Conservation (phyloP, 2,888 invertebrate genomes). For the Schizaphis graminum region DNA sequence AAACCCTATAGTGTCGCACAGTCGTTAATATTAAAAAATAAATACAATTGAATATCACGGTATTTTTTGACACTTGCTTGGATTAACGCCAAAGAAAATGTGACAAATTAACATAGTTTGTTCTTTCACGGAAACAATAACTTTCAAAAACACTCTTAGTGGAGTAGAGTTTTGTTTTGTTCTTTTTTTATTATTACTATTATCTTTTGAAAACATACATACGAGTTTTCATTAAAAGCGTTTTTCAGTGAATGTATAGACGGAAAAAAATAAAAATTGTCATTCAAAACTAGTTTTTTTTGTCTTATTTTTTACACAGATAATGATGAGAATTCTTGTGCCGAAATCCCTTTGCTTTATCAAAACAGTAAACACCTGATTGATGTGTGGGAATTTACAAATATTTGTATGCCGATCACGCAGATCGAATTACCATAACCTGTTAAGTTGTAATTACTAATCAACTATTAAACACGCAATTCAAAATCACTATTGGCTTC, state of each 20-base stretch:
- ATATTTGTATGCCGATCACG: not conserved
- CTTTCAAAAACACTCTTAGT: not conserved
- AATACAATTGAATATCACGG: not conserved
- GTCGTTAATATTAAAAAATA: not conserved
- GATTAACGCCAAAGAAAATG: not conserved
- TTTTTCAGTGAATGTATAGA: not conserved
- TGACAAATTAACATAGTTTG: conserved; percentile 56
- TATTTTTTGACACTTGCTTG: conserved; percentile 35
- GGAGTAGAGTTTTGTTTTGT: not conserved
- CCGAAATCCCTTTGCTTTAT: not conserved
- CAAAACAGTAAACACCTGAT: not conserved
- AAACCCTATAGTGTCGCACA: not conserved
- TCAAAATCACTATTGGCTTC: not conserved
- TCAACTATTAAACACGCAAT: conserved; percentile 19
- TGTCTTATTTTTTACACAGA: not conserved
- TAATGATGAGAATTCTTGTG: not conserved
- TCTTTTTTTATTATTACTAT: not conserved
- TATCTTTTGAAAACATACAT: not conserved
- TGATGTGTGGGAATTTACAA: not conserved
- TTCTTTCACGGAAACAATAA: conserved; percentile 31
- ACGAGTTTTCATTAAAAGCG: not conserved
- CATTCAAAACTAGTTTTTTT: not conserved
- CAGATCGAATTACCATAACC: conserved; percentile 24
- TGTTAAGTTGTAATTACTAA: conserved; percentile 25
- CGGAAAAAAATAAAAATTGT: not conserved